These are phyloP conservation scores for Pheosia tremula DNA, from an alignment of 2,888 invertebrate species.

Conservation along the genomic window DNA sequence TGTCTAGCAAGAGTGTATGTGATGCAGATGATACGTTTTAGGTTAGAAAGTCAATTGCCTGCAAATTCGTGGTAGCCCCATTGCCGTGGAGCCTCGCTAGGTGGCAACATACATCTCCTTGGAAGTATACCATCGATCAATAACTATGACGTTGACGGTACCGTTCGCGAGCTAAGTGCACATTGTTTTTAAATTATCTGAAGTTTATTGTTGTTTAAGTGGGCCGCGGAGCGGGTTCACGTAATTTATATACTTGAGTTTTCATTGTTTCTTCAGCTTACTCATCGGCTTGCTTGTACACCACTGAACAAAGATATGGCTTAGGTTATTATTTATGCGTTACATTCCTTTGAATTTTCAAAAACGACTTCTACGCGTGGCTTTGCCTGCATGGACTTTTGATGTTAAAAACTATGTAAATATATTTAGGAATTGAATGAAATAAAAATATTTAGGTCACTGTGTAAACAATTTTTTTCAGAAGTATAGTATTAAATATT, in stretches of 20 bases:
- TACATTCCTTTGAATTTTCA: not conserved
- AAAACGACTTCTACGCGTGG: not conserved
- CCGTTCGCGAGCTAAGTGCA: constrained; percentile 22
- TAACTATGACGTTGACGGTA: constrained; percentile 33
- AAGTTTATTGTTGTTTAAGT: constrained; percentile 24
- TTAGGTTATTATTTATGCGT: not conserved
- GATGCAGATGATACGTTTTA: too few species aligned
- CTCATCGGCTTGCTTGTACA: not conserved
- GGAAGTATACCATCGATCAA: constrained; percentile 7
- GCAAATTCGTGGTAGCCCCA: too few species aligned
- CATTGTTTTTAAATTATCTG: constrained; percentile 29
- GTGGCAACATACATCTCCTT: too few species aligned
- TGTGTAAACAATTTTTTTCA: too few species aligned
- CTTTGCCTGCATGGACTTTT: too few species aligned
- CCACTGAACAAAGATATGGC: not conserved
- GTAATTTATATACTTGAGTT: not conserved
- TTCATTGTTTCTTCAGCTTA: constrained; percentile 12
- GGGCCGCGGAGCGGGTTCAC: constrained; percentile 12
- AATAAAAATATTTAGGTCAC: too few species aligned
- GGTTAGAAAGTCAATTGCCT: too few species aligned
- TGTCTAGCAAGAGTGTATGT: too few species aligned
- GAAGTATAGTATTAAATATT: too few species aligned
- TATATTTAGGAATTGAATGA: too few species aligned
- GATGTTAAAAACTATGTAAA: too few species aligned
- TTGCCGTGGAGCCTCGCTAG: too few species aligned